phyloP scores from a whole-genome alignment of 2,113 vertebrate species.

The Okapia johnstoni region DNA sequence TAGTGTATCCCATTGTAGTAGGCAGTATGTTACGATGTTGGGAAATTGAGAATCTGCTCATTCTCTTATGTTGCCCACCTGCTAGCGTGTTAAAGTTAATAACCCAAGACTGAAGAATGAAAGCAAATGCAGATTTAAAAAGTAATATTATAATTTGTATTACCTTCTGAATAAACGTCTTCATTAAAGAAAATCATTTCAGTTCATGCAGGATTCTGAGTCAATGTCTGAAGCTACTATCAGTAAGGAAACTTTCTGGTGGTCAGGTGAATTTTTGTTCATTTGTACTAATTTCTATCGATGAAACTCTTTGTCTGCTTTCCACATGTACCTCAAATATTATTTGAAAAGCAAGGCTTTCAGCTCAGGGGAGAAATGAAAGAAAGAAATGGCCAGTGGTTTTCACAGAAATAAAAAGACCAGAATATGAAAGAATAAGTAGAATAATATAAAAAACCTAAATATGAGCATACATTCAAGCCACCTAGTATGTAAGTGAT shows the following conservation, averaged over 20 bases:
- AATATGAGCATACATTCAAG: background rate
- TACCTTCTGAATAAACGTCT: background rate
- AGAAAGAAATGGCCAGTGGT: background rate
- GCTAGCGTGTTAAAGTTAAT: constrained; percentile 10
- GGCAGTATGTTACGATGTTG: background rate
- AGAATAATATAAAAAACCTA: background rate
- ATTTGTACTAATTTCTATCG: background rate
- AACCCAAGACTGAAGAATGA: background rate
- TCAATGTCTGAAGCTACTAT: background rate
- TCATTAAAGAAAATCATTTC: background rate
- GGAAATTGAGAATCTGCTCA: constrained; percentile 4
- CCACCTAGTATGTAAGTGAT: background rate
- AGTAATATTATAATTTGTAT: background rate
- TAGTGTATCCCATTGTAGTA: background rate
- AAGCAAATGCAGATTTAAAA: background rate
- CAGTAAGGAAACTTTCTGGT: background rate
- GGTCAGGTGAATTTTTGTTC: background rate
- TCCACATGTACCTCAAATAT: background rate
- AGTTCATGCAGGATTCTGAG: background rate
- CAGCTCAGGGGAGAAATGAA: background rate
- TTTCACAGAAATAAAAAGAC: background rate
- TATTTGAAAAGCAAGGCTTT: background rate
- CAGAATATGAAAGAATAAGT: background rate
- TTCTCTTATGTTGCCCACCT: constrained; percentile 14
- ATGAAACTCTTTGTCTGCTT: background rate